A percentile compares a stretch with the other conserved stretches of the same genome.
phyloP scores from a whole-genome alignment of 37 sponge, comb jelly and placozoan genomes.

The Trichoplax adhaerens region DNA sequence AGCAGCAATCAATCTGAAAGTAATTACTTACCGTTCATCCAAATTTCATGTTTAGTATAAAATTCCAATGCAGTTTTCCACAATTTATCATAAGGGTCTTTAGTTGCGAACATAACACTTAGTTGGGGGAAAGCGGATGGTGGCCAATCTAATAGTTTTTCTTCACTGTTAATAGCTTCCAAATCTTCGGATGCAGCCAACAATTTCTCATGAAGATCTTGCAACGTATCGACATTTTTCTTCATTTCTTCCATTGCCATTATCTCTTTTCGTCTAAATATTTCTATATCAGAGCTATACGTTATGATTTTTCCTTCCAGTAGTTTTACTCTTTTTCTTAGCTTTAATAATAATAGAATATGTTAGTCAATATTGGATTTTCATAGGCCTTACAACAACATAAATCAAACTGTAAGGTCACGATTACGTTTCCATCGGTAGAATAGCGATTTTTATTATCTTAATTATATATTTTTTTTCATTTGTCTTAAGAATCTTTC shows the following conservation, averaged over 20 bases:
- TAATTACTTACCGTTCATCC: slow-evolving; percentile 68
- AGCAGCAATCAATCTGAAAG: too few relatives aligned
- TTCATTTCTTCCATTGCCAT: slow-evolving; percentile 39
- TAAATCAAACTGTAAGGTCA: slow-evolving; percentile 21
- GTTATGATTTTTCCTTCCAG: slow-evolving; percentile 2
- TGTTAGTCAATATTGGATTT: too few relatives aligned
- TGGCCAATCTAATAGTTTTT: slow-evolving; percentile 77
- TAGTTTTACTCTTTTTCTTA: slow-evolving; percentile 5
- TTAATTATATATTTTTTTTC: too few relatives aligned
- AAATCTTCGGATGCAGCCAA: slow-evolving; percentile 41
- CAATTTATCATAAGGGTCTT: slow-evolving; percentile 84
- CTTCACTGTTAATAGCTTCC: slow-evolving; percentile 83
- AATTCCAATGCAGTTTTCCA: slow-evolving; percentile 76
- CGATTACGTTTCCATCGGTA: background rate
- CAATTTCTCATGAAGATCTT: slow-evolving; percentile 25
- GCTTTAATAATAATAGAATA: too few relatives aligned
- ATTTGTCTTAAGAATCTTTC: too few relatives aligned
- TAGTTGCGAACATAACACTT: slow-evolving; percentile 21
- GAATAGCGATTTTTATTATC: background rate
- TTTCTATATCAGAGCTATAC: slow-evolving; percentile 37
- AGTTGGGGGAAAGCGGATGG: slow-evolving; percentile 81
- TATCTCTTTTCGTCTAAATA: slow-evolving; percentile 40
- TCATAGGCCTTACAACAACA: too few relatives aligned
- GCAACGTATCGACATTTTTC: slow-evolving; percentile 21
- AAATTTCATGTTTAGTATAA: slow-evolving; percentile 64